Base-by-base conservation (phyloP, 2,797 vertebrate genomes). In the Todus mexicanus region DNA sequence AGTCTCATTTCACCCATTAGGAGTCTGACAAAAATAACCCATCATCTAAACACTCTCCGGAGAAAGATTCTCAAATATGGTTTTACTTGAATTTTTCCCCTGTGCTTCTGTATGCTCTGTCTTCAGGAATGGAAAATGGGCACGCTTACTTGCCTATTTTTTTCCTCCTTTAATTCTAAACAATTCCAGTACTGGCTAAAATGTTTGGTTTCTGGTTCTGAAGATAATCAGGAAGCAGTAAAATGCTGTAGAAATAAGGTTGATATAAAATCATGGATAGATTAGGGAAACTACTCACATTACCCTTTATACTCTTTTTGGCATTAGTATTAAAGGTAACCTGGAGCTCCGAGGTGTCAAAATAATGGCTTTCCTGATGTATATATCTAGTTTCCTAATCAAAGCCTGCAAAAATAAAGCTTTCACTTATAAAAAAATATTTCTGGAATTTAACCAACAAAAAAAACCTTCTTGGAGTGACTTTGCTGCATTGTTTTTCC, bases 21-120 rank as follows among this genome's bases (percentile, higher is more conserved):
- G 69, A 81, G 37, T 29, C 37, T 29, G 79, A 91, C 82, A 90
- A 92, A 95, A 96, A 96, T 96, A 95, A 95, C 86, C 61, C 47
- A 3, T 65, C 50, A 29, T 89, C 80, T 89, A 94, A 93, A 90
- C 68, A 84, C 70, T 90, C 81, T 61, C 73, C 1, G 16, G 80
- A 76, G 80, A 72, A 93, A 92, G 59, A 77, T 50, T 90, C 84
- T 96, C 82, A 95, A 79, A 65, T 72, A 84, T 35, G 72, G 77
- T 73, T 96, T 93, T 90, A 45, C 65, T 80, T 83, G 73, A 56
- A 56, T 76, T 76, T 94, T 91, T 74, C 26, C 47, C 66, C 51
- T 47, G 69, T 87, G 61, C 26, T 92, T 90, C 84, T 27, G 6
- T 74, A 73, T 65, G 21, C 13, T 78, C 15, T 2, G 0, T 42